Evolutionary conservation across 2,888 invertebrate species (phyloP).

Genomic region (Alviniconcha strummeri): DNA sequence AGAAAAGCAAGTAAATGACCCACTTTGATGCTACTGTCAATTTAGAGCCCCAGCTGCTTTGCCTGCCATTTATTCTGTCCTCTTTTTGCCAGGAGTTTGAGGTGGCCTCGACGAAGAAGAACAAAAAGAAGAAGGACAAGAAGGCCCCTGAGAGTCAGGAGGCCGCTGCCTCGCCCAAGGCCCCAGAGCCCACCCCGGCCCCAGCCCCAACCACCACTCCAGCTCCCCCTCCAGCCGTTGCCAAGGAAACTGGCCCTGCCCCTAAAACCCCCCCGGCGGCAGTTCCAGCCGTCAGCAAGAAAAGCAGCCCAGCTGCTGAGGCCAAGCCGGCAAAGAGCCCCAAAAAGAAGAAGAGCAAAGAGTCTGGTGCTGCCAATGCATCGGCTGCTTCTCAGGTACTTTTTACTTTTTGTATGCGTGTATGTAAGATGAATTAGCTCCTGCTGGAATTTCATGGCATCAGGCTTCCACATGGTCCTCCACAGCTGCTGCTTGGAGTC

Average conservation of each 20-base stretch:
- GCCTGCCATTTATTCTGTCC: not conserved
- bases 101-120: constrained; percentile 26
- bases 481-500: no score
- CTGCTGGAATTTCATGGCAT: no score
- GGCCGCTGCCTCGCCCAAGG: not conserved
- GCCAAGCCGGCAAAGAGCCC: constrained; percentile 30
- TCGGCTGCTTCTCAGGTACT: constrained; percentile 25
- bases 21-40: no score
- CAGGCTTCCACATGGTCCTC: no score
- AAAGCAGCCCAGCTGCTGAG: constrained; percentile 22
- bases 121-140: constrained; percentile 36
- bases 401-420: not conserved
- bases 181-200: constrained; percentile 2
- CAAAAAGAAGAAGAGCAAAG: constrained; percentile 37
- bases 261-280: constrained; percentile 28
- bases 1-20: not conserved
- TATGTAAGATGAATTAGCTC: not conserved
- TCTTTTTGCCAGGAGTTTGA: constrained; percentile 10
- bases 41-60: not conserved
- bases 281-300: not conserved
- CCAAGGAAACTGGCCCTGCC: not conserved
- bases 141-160: constrained; percentile 10
- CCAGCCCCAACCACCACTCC: not conserved
- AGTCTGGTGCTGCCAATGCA: constrained; percentile 26
- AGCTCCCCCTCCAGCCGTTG: not conserved